phyloP scores from a whole-genome alignment of 2,888 invertebrate genomes.

The Tiliacea aurago region DNA sequence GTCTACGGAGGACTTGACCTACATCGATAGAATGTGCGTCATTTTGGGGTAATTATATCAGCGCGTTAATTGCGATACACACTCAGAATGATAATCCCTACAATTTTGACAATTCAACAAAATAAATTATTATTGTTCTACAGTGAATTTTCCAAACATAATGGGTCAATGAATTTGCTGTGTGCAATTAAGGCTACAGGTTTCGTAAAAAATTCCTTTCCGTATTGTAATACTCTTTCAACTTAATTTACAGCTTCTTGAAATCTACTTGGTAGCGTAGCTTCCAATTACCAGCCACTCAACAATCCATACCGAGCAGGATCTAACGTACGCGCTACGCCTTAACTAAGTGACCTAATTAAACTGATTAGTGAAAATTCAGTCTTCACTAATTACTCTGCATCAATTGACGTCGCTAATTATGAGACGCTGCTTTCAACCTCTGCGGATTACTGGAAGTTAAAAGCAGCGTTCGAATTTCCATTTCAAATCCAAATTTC shows the following conservation, averaged over 20 bases:
- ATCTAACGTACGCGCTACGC: neutral
- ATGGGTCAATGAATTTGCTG: neutral
- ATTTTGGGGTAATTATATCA: neutral
- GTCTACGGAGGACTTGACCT: neutral
- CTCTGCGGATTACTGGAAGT: conserved; percentile 9
- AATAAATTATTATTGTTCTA: neutral
- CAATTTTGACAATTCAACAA: neutral
- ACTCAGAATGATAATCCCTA: neutral
- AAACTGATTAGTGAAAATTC: conserved; percentile 36
- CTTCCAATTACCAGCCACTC: neutral
- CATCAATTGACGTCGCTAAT: conserved; percentile 40
- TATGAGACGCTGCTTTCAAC: conserved; percentile 28
- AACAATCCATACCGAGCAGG: neutral
- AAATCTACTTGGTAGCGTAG: neutral
- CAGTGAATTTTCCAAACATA: neutral
- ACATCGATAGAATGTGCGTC: neutral
- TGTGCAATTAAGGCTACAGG: neutral
- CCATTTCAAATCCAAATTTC: no score
- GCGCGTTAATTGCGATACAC: neutral
- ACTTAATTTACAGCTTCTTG: neutral
- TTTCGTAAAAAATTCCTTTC: neutral
- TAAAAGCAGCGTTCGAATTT: no score
- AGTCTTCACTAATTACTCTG: conserved; percentile 32
- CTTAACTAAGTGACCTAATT: conserved; percentile 34
- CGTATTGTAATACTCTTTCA: neutral